A percentile compares a stretch with the other conserved stretches of the same genome.
Evolutionary conservation across 2,113 vertebrate species (phyloP).

Genomic region (Prinia subflava): DNA sequence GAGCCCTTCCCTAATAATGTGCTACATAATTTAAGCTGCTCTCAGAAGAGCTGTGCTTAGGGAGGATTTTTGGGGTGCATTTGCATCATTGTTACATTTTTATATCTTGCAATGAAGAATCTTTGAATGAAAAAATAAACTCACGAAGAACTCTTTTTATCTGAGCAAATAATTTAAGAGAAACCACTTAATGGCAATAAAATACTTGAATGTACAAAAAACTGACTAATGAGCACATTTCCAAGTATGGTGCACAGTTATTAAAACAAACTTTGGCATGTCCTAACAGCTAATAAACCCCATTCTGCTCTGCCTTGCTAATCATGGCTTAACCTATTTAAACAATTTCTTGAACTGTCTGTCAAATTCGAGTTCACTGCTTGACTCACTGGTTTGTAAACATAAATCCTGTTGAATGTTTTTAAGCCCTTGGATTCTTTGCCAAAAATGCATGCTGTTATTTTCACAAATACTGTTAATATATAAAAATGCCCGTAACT

Average conservation of each 20-base stretch:
- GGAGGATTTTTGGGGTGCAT: background rate
- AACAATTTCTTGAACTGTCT: slow-evolving; percentile 31
- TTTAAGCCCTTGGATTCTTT: background rate
- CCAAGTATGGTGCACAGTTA: background rate
- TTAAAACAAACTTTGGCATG: slow-evolving; percentile 24
- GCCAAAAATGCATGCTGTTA: background rate
- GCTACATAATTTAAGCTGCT: background rate
- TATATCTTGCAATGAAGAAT: background rate
- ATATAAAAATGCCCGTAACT: background rate
- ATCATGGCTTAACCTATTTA: slow-evolving; percentile 12
- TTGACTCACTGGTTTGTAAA: background rate
- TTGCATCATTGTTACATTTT: background rate
- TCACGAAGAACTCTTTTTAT: background rate
- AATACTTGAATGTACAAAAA: background rate
- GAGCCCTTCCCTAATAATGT: background rate
- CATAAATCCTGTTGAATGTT: background rate
- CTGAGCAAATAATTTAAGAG: background rate
- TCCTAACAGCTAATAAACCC: slow-evolving; percentile 15
- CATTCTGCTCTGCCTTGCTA: background rate
- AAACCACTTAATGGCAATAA: background rate
- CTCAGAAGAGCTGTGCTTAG: background rate
- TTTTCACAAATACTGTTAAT: background rate
- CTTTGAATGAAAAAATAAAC: background rate
- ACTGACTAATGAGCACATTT: background rate
- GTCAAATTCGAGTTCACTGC: background rate